Conservation (phyloP, 2,797 vertebrate species). For the Danio albolineatus region DNA sequence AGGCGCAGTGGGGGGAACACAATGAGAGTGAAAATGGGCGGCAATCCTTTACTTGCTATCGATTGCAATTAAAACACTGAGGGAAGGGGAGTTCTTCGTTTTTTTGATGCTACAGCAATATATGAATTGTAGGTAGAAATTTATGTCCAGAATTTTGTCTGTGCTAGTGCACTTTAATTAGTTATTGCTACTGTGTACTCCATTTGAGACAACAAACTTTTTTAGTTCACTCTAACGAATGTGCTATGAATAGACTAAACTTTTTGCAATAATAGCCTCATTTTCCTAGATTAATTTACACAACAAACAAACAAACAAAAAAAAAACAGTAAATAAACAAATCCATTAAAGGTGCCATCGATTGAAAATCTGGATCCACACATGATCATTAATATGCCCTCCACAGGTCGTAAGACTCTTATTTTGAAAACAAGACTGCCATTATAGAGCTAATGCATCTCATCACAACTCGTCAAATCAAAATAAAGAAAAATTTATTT, state of each 20-base stretch:
- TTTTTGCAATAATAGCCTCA: neutral
- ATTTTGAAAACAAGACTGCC: no score
- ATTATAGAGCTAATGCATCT: no score
- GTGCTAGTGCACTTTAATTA: neutral
- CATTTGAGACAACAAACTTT: neutral
- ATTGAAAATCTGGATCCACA: no score
- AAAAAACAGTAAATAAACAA: neutral
- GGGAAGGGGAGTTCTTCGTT: neutral
- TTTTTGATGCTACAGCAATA: neutral
- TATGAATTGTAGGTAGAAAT: neutral
- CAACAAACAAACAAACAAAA: neutral
- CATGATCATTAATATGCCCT: no score
- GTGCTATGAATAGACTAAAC: neutral
- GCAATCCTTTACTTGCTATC: conserved; percentile 24
- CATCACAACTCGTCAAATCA: no score
- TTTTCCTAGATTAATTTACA: neutral
- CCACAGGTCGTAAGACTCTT: no score
- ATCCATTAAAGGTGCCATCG: no score
- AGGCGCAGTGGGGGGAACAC: conserved; percentile 29
- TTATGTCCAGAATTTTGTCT: neutral
- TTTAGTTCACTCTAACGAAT: neutral
- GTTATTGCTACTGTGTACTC: neutral
- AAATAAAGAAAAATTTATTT: no score
- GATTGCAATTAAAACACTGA: conserved; percentile 4
- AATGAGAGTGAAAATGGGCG: conserved; percentile 4